Percentiles rank a stretch among this genome's conserved stretches.
phyloP scores from a whole-genome alignment of 2,113 vertebrate genomes.

The Hirundichthys speculiger region DNA sequence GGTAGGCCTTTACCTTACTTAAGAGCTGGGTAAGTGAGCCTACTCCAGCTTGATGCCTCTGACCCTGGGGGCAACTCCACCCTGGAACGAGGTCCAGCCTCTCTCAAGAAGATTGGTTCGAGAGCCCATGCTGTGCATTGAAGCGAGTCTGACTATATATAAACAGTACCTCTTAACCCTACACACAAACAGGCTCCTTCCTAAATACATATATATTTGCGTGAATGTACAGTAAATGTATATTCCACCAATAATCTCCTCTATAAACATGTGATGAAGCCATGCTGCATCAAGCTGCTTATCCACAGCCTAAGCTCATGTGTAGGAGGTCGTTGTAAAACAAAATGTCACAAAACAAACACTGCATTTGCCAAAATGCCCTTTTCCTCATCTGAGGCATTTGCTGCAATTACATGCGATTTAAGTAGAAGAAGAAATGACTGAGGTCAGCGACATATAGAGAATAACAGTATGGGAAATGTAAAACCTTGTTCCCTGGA shows the following conservation, averaged over 20 bases:
- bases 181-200: no score
- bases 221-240: background rate
- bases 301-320: conserved; percentile 37
- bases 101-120: no score
- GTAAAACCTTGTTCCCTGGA: conserved; percentile 27
- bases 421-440: conserved; percentile 45
- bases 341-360: conserved; percentile 55
- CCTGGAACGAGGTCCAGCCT: no score
- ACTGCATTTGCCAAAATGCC: conserved; percentile 35
- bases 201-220: background rate
- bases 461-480: conserved; percentile 35
- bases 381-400: conserved; percentile 25
- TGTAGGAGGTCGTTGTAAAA: conserved; percentile 55
- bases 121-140: no score
- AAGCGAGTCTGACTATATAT: no score
- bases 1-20: no score
- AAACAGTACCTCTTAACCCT: no score
- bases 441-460: conserved; percentile 12
- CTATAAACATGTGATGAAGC: conserved; percentile 47
- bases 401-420: conserved; percentile 50
- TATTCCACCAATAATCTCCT: conserved; percentile 29
- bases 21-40: no score
- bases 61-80: no score
- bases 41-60: no score
- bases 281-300: conserved; percentile 36